Evolutionary conservation across 92 coral and sea anemone species (phyloP), one percentile per base, ranked within the genome.

Genomic region (Nematostella vectensis): DNA sequence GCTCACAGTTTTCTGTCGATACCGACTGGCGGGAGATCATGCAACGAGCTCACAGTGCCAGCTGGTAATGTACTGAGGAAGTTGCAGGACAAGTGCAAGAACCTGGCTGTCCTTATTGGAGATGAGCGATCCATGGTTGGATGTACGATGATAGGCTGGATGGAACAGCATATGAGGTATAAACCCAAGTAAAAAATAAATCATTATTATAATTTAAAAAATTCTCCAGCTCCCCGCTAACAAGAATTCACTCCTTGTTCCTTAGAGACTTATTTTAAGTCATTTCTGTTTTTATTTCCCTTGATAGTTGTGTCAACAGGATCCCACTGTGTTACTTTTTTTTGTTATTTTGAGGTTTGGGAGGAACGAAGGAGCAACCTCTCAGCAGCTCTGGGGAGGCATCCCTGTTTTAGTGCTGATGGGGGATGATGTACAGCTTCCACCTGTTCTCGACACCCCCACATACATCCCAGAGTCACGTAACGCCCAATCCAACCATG

Each of bases 111-210:
- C 23, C 37, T 70, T 0, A 54, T 53, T 52, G 69, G 69, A 11
- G 76, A 70, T 27, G 76, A 60, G 62, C 55, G 69, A 0, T 70
- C 76, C 15, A 70, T 70, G 68, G 59, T 70, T 61, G 63, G 68
- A 15, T 62, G 69, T 19, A 70, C 69, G 25, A 30, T 33, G 39
- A 42, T 70, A 68, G 68, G 68, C 20, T 70, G 69, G 77, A 70
- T 70, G 63, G 63, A 70, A 29, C 77, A 70, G 57, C 77, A 70
- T 28, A 15, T n/a, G n/a, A n/a, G n/a, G n/a, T 39, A 40, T n/a
- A n/a, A n/a, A n/a, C n/a, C n/a, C n/a, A n/a, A n/a, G n/a, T n/a
- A n/a, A n/a, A n/a, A n/a, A n/a, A n/a, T n/a, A n/a, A n/a, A n/a
- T n/a, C n/a, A n/a, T n/a, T n/a, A n/a, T n/a, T n/a, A n/a, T n/a